Percentiles rank a stretch among this genome's conserved stretches.
These are phyloP conservation scores for Sarcophaga peregrina DNA, from an alignment of 1,140 invertebrate genomes.

Conservation along the genomic window DNA sequence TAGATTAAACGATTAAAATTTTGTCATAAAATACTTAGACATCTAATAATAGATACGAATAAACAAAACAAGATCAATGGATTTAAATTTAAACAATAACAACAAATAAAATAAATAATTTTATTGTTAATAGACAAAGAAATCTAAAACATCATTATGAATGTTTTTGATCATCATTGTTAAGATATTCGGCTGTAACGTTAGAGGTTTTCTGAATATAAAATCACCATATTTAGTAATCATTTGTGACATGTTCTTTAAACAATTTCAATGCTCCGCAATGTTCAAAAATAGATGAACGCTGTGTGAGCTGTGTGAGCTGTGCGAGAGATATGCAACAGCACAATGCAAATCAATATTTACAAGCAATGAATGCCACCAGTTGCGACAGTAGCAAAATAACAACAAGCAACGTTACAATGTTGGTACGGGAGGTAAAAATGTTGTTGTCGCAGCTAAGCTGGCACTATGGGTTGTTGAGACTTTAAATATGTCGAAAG, in stretches of 20 bases:
- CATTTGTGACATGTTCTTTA: constrained; percentile 24
- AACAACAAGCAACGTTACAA: background rate
- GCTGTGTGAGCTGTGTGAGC: too few relatives aligned
- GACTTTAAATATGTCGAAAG: too few relatives aligned
- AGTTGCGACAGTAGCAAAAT: background rate
- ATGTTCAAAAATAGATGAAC: background rate
- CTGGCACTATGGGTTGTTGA: background rate
- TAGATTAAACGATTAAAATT: background rate
- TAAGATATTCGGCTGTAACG: too few relatives aligned
- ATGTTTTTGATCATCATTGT: too few relatives aligned
- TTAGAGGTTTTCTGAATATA: too few relatives aligned
- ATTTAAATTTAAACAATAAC: background rate
- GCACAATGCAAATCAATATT: constrained; percentile 12
- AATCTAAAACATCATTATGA: too few relatives aligned
- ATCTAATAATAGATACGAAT: background rate
- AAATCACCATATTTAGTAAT: constrained; percentile 2
- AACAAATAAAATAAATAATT: background rate
- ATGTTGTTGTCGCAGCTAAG: background rate
- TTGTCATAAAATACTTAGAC: background rate
- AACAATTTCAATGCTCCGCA: background rate
- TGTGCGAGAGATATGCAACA: background rate
- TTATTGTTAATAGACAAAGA: background rate
- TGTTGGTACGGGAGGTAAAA: background rate
- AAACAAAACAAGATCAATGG: background rate
- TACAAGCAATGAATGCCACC: background rate